These are phyloP conservation scores for Ectemnius continuus DNA, from an alignment of 2,888 invertebrate species.

Conservation along the genomic window DNA sequence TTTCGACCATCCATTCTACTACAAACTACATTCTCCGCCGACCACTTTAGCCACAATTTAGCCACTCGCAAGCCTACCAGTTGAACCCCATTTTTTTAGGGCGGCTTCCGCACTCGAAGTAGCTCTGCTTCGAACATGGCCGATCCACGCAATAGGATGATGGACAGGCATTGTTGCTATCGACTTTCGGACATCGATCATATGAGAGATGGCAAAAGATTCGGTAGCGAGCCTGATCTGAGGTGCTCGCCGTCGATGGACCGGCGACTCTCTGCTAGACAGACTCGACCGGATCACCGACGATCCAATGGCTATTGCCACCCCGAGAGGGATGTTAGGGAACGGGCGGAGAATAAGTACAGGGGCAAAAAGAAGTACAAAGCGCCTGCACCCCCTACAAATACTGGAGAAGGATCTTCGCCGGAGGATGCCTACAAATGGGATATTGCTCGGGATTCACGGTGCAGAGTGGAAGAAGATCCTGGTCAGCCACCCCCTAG, in stretches of 20 bases:
- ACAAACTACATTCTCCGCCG: too few relatives aligned
- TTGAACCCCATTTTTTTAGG: conserved; percentile 38
- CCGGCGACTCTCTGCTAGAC: neutral
- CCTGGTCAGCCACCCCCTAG: conserved; percentile 73
- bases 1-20: neutral
- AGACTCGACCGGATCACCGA: neutral
- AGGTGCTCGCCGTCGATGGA: conserved; percentile 64
- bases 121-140: conserved; percentile 66
- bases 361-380: conserved; percentile 87
- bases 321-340: conserved; percentile 78
- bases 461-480: conserved; percentile 62
- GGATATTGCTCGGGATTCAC: conserved; percentile 60
- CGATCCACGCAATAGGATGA: conserved; percentile 53
- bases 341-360: conserved; percentile 73
- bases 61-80: too few relatives aligned
- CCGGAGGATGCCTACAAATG: conserved; percentile 80
- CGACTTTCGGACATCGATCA: conserved; percentile 62
- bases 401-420: conserved; percentile 78
- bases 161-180: conserved; percentile 60
- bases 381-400: conserved; percentile 84
- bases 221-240: conserved; percentile 88
- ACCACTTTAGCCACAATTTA: neutral
- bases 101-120: conserved; percentile 66
- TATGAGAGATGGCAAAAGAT: conserved; percentile 79
- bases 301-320: conserved; percentile 62